Conservation (phyloP, 2,113 vertebrate genomes). For the Rhegmatorhina hoffmannsi region DNA sequence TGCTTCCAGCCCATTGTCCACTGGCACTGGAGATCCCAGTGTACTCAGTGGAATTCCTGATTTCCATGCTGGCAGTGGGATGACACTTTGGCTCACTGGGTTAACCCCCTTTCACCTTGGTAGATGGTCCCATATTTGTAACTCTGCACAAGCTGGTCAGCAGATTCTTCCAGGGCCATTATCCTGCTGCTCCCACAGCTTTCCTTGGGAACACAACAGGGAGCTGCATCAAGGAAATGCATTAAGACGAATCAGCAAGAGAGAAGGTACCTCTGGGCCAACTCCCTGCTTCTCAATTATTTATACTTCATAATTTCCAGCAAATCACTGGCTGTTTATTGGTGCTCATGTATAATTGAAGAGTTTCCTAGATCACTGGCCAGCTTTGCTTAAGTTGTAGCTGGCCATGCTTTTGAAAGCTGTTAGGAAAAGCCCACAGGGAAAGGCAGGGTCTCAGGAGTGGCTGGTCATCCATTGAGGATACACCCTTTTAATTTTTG, state of each 20-base stretch:
- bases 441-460: constrained; percentile 72
- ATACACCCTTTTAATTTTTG: constrained; percentile 82
- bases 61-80: background rate
- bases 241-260: constrained; percentile 77
- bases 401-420: constrained; percentile 69
- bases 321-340: constrained; percentile 82
- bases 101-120: background rate
- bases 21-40: background rate
- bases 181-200: constrained; percentile 48
- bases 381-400: constrained; percentile 75
- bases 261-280: constrained; percentile 66
- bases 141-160: constrained; percentile 49
- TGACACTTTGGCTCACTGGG: background rate
- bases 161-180: constrained; percentile 55
- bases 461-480: constrained; percentile 74
- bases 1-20: background rate
- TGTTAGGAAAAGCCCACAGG: constrained; percentile 66
- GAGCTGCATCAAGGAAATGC: constrained; percentile 76
- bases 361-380: constrained; percentile 77
- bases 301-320: constrained; percentile 82
- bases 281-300: constrained; percentile 79
- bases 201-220: constrained; percentile 37
- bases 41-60: background rate
- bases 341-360: constrained; percentile 81
- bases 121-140: background rate